Evolutionary conservation across 2,888 invertebrate genomes (phyloP).

Genomic region (Magallana nippona): DNA sequence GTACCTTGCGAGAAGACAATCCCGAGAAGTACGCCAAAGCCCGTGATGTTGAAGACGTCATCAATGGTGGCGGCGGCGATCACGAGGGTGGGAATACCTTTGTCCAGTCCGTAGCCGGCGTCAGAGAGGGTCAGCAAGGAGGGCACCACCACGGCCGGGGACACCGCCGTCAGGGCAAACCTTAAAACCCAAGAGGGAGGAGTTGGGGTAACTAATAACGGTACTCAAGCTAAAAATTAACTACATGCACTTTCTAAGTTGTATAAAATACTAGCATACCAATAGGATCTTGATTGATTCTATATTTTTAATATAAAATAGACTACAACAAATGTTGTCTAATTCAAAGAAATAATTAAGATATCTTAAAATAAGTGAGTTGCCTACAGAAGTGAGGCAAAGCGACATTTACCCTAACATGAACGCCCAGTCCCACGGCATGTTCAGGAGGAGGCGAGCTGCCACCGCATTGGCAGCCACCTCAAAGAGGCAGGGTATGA

Average conservation of each 20-base stretch:
- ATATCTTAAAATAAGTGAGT: too few species aligned
- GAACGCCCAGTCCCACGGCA: constrained; percentile 1
- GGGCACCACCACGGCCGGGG: constrained; percentile 97
- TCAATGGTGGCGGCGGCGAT: constrained; percentile 97
- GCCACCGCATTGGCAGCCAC: background rate
- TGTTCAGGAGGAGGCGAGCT: background rate
- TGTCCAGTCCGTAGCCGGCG: constrained; percentile 93
- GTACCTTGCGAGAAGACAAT: constrained; percentile 83
- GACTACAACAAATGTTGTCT: too few species aligned
- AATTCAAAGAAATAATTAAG: too few species aligned
- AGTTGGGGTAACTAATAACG: too few species aligned
- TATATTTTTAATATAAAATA: too few species aligned
- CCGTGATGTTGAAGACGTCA: constrained; percentile 95
- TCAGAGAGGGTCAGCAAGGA: constrained; percentile 91
- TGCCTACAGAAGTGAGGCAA: too few species aligned
- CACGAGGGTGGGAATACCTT: constrained; percentile 96
- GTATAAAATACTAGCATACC: too few species aligned
- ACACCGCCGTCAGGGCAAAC: constrained; percentile 88
- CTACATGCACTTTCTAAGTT: too few species aligned
- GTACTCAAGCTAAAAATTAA: too few species aligned
- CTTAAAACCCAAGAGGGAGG: constrained; percentile 57
- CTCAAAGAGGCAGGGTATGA: background rate
- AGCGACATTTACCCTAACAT: background rate
- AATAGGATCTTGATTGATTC: too few species aligned
- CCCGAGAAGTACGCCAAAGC: constrained; percentile 93